Evolutionary conservation across 2,888 invertebrate species (phyloP).

Genomic region (Apamea crenata): DNA sequence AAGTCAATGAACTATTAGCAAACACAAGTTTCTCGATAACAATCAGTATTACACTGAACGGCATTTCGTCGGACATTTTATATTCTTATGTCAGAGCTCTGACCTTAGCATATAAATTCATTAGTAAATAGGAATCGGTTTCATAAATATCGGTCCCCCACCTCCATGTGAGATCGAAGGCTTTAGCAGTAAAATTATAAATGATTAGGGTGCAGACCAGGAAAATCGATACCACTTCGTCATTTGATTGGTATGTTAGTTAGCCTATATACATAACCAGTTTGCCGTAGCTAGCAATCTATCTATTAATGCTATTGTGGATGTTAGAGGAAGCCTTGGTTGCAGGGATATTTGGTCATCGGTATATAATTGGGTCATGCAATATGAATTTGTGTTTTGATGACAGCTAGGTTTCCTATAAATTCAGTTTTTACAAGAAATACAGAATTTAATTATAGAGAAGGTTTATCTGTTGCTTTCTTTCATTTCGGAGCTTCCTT

Average conservation of each 20-base stretch:
- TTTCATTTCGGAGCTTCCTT: conserved; percentile 33
- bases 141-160: conserved; percentile 10
- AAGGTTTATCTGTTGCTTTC: conserved; percentile 26
- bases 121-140: conserved; percentile 16
- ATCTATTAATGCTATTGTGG: conserved; percentile 10
- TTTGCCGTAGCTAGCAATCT: not conserved
- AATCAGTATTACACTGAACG: conserved; percentile 18
- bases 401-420: not conserved
- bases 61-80: conserved; percentile 25
- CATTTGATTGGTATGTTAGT: conserved; percentile 41
- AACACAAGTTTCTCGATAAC: conserved; percentile 1
- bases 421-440: conserved; percentile 2
- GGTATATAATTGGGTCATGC: conserved; percentile 12
- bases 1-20: conserved; percentile 10
- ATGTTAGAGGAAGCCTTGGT: not conserved
- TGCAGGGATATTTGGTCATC: not conserved
- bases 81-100: conserved; percentile 16
- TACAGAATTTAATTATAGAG: conserved; percentile 15
- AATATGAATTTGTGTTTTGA: conserved; percentile 15
- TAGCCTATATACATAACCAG: conserved; percentile 34
- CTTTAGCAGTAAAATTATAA: conserved; percentile 35
- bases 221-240: conserved; percentile 50
- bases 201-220: conserved; percentile 43
- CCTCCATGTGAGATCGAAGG: conserved; percentile 28
- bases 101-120: conserved; percentile 14